Conservation (phyloP, 2,113 vertebrate genomes). For the Notarius quadriscutis region DNA sequence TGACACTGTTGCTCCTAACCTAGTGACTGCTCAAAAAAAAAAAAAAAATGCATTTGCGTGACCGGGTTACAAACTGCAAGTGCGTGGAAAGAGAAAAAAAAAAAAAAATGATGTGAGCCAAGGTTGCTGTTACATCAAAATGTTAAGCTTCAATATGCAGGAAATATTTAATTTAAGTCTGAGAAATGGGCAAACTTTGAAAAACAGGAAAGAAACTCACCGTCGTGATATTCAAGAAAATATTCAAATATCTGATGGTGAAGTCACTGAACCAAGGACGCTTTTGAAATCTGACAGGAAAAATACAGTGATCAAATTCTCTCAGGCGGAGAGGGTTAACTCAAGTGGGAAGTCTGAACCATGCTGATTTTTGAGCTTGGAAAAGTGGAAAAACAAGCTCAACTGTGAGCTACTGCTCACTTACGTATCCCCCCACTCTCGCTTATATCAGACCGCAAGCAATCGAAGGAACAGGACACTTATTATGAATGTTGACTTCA, state of each 20-base stretch:
- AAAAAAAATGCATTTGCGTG: not conserved
- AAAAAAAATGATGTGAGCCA: not conserved
- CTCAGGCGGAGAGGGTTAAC: not conserved
- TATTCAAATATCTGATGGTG: not conserved
- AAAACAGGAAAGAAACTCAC: not conserved
- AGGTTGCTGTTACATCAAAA: not conserved
- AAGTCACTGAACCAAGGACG: not conserved
- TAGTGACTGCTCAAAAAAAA: not conserved
- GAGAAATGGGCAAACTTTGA: not conserved
- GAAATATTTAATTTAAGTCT: not conserved
- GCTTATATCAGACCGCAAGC: too few species aligned
- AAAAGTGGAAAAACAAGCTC: not conserved
- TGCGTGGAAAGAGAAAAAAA: not conserved
- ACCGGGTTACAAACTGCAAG: too few species aligned
- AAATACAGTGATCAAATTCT: not conserved
- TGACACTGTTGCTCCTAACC: not conserved
- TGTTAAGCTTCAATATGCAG: not conserved
- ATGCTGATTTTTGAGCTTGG: not conserved
- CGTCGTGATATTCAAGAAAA: not conserved
- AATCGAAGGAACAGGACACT: too few species aligned
- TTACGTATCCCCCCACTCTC: too few species aligned
- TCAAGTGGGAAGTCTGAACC: not conserved
- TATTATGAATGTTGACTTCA: too few species aligned
- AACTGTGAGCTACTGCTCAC: too few species aligned
- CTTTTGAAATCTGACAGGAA: not conserved